A percentile compares a stretch with the other conserved stretches of the same genome.
These are phyloP conservation scores for Myrmecophaga tridactyla DNA, from an alignment of 2,113 vertebrate species.

Conservation along the genomic window DNA sequence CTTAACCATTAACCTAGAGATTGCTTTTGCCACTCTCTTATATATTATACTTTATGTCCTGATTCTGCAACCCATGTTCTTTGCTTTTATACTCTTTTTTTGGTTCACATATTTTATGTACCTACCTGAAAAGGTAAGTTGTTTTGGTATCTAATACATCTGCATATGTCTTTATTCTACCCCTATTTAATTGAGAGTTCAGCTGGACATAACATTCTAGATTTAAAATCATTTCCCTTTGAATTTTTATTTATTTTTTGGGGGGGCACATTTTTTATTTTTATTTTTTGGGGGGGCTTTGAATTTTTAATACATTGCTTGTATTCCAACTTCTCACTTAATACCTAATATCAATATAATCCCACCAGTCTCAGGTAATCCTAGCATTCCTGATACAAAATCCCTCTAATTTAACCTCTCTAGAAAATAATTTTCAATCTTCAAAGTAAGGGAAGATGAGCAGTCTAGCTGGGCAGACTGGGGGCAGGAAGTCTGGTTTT, in stretches of 20 bases:
- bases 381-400: background rate
- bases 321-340: background rate
- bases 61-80: background rate
- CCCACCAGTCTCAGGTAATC: background rate
- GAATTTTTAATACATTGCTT: background rate
- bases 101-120: background rate
- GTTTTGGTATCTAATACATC: background rate
- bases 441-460: background rate
- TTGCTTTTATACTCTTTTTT: background rate
- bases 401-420: background rate
- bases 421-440: background rate
- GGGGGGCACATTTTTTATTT: too few relatives aligned
- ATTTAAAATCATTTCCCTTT: background rate
- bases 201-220: background rate
- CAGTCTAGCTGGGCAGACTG: background rate
- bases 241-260: too few relatives aligned
- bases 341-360: background rate
- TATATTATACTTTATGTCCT: background rate
- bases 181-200: too few relatives aligned
- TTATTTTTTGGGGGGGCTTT: too few relatives aligned
- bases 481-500: background rate
- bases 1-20: background rate
- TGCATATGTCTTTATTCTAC: too few relatives aligned
- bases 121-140: background rate
- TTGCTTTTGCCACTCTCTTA: background rate